Evolutionary conservation across 2,888 invertebrate genomes (phyloP).

Genomic region (Chaitophorus viminalis): DNA sequence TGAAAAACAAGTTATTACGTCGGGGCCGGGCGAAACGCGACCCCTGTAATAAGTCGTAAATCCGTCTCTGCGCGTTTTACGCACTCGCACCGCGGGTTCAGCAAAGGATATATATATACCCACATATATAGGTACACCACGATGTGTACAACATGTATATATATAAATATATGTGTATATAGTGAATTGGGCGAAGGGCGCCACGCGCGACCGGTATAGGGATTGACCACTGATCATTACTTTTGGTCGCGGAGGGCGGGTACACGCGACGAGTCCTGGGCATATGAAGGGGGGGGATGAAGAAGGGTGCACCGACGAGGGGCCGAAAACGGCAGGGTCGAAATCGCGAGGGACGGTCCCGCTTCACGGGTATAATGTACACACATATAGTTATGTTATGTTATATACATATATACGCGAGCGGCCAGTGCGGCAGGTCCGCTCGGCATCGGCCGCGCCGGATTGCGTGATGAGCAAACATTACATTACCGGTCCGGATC

Average conservation of each 20-base stretch:
- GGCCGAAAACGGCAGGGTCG: not conserved
- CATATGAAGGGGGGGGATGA: no score
- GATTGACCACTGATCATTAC: conserved; percentile 59
- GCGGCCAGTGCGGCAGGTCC: not conserved
- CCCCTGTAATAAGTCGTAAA: conserved; percentile 49
- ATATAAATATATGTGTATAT: no score
- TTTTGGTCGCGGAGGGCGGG: conserved; percentile 35
- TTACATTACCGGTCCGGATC: conserved; percentile 60
- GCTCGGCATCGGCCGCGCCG: not conserved
- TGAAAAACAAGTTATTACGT: conserved; percentile 23
- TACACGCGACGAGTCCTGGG: not conserved
- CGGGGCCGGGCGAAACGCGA: not conserved
- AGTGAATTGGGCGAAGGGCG: not conserved
- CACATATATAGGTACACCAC: no score
- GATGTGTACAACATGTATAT: no score
- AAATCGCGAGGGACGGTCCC: not conserved
- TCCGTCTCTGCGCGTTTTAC: conserved; percentile 24
- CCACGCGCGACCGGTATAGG: conserved; percentile 19
- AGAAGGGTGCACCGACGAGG: not conserved
- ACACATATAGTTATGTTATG: not conserved
- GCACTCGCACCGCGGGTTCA: not conserved
- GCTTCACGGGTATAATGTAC: not conserved
- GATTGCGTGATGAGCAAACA: conserved; percentile 59
- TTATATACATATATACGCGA: not conserved
- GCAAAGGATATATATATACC: not conserved